Percentiles rank a stretch among this genome's conserved stretches.
Evolutionary conservation across 1,140 invertebrate species (phyloP).

Genomic region (Bombus affinis): DNA sequence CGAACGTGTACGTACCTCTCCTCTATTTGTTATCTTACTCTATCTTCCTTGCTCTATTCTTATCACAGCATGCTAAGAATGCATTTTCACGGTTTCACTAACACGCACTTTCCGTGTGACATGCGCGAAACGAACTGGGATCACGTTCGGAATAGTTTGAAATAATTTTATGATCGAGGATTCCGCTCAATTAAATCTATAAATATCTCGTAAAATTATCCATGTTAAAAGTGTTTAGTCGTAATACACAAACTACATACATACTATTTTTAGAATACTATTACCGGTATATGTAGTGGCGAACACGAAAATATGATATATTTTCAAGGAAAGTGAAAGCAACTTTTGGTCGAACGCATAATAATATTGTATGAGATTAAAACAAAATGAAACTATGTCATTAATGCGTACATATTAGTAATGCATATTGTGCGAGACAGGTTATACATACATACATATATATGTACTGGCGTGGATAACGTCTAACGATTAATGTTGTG

Average conservation of each 20-base stretch:
- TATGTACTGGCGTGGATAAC: too few relatives aligned
- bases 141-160: background rate
- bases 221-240: background rate
- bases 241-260: background rate
- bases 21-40: slow-evolving; percentile 64
- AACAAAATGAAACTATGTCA: background rate
- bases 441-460: background rate
- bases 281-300: background rate
- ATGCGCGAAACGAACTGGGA: background rate
- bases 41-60: slow-evolving; percentile 62
- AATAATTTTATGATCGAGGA: background rate
- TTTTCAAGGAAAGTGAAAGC: slow-evolving; percentile 21
- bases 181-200: background rate
- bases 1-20: slow-evolving; percentile 29
- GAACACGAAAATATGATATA: background rate
- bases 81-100: slow-evolving; percentile 62
- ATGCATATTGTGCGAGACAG: background rate
- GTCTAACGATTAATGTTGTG: background rate
- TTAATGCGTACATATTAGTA: background rate
- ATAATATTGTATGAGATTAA: background rate
- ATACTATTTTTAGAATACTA: background rate
- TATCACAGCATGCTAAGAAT: slow-evolving; percentile 62
- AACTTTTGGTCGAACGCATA: background rate
- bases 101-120: slow-evolving; percentile 44
- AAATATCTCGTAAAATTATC: background rate